Evolutionary conservation across 2,888 invertebrate genomes (phyloP).

Genomic region (Cephus pulcher): DNA sequence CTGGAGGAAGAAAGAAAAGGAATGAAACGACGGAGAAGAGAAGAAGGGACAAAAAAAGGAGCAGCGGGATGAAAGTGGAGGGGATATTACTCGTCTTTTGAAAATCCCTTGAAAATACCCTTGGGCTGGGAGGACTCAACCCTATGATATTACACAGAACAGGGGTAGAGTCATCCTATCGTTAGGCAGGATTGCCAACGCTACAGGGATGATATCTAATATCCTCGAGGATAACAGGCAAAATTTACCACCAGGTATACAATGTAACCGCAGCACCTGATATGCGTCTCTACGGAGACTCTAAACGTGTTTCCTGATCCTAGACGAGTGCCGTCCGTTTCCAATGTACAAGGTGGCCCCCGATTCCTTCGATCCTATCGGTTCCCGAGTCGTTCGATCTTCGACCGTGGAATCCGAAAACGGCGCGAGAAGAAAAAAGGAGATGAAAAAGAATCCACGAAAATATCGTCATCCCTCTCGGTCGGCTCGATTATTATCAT

Average conservation of each 20-base stretch:
- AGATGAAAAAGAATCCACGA: conserved; percentile 15
- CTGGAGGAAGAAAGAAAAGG: conserved; percentile 20
- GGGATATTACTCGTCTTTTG: neutral
- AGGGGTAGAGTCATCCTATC: neutral
- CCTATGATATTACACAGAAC: neutral
- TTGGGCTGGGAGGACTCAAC: neutral
- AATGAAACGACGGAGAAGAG: neutral
- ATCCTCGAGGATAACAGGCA: neutral
- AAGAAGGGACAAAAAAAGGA: neutral
- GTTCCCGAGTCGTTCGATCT: neutral
- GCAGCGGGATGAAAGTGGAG: neutral
- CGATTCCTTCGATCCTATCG: neutral
- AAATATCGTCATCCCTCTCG: neutral
- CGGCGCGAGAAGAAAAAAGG: conserved; percentile 11
- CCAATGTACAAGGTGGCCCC: neutral
- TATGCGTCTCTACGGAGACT: neutral
- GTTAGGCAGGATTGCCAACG: neutral
- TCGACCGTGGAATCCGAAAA: neutral
- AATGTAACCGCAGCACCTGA: neutral
- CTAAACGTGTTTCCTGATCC: neutral
- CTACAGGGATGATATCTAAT: neutral
- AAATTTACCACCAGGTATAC: neutral
- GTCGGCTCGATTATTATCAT: neutral
- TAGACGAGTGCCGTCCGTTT: neutral
- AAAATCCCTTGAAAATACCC: neutral